Evolutionary conservation across 37 sponge, comb jelly and placozoan genomes (phyloP).

Genomic region (Chondrosia reniformis): DNA sequence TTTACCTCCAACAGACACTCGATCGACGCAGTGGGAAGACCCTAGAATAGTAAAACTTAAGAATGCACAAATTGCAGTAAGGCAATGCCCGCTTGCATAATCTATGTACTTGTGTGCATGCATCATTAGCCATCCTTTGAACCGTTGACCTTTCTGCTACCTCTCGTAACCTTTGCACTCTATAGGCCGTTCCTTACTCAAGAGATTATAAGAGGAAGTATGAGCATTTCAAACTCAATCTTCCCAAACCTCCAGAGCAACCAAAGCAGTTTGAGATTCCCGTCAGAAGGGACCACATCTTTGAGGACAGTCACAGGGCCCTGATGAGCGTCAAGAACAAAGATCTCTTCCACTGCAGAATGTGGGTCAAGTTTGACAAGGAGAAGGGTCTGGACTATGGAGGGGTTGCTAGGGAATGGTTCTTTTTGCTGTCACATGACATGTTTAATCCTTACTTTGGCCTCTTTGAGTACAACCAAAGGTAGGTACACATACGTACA

Average conservation of each 20-base stretch:
- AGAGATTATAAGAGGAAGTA: conserved; percentile 89
- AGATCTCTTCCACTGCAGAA: conserved; percentile 48
- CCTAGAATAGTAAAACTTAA: conserved; percentile 65
- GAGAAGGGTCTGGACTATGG: conserved; percentile 96
- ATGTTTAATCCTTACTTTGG: conserved; percentile 99
- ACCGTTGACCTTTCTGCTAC: not conserved
- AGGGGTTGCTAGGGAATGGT: conserved; percentile 98
- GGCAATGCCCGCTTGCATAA: not conserved
- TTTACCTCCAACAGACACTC: not conserved
- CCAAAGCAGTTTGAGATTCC: conserved; percentile 79
- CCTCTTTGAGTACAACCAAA: conserved; percentile 93
- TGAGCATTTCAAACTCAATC: conserved; percentile 62
- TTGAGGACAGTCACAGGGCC: conserved; percentile 77
- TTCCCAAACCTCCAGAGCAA: conserved; percentile 4
- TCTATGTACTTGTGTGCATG: not conserved
- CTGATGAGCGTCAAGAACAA: conserved; percentile 72
- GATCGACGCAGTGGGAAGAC: conserved; percentile 93
- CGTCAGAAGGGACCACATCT: conserved; percentile 65
- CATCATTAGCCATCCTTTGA: not conserved
- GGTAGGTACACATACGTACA: conserved; percentile 39
- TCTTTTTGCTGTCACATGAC: conserved; percentile 89
- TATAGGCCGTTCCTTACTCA: conserved; percentile 67
- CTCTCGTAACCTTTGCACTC: not conserved
- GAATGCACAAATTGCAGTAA: conserved; percentile 10
- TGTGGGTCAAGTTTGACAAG: conserved; percentile 91